Conservation (phyloP, 2,113 vertebrate genomes). For the Myotis brandtii region DNA sequence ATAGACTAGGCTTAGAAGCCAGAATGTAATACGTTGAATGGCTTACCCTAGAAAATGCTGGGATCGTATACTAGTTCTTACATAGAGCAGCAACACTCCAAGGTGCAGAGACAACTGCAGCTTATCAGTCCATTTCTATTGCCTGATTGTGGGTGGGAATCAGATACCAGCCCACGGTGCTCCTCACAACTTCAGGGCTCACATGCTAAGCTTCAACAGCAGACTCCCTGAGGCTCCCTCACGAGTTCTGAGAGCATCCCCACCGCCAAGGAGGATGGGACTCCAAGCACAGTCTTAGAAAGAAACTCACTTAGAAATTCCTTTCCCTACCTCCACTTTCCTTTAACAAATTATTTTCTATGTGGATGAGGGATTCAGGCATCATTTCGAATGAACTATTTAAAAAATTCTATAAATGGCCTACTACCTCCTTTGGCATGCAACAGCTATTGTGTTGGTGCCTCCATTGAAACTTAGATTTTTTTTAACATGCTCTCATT, state of each 20-base stretch:
- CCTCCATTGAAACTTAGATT: background rate
- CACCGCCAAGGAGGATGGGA: background rate
- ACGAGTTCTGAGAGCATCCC: background rate
- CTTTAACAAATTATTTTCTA: background rate
- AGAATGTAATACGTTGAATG: background rate
- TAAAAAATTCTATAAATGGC: background rate
- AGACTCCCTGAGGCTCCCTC: background rate
- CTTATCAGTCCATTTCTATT: background rate
- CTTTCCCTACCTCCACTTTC: background rate
- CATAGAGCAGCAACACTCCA: background rate
- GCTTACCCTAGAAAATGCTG: background rate
- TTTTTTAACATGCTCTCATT: background rate
- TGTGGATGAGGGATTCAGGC: background rate
- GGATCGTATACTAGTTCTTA: background rate
- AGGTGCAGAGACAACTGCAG: background rate
- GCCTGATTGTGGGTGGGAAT: background rate
- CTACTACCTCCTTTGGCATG: background rate
- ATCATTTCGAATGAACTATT: background rate
- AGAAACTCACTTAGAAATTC: background rate
- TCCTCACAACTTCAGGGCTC: background rate
- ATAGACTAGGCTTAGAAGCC: background rate
- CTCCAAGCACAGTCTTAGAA: background rate
- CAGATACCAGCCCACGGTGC: background rate
- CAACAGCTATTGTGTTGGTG: background rate
- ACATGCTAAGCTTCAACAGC: background rate